Conservation (phyloP, 1,140 invertebrate genomes). For the Ceratosolen solmsi region DNA sequence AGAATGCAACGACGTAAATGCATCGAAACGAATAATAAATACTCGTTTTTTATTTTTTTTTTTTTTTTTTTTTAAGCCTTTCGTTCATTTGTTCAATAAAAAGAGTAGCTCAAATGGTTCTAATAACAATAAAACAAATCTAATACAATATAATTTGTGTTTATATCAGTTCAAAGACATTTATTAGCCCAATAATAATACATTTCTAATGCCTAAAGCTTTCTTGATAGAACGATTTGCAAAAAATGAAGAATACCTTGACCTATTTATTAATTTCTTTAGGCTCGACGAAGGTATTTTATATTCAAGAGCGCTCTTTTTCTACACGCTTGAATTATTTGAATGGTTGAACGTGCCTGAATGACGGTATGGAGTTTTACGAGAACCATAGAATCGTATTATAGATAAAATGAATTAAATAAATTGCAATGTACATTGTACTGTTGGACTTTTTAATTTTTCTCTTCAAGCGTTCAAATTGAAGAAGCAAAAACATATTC, state of each 20-base stretch:
- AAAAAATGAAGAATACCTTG: constrained; percentile 13
- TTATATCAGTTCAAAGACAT: not conserved
- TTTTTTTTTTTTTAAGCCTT: too few species aligned
- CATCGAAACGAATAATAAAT: too few species aligned
- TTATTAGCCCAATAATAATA: not conserved
- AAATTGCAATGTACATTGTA: constrained; percentile 3
- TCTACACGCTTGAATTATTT: constrained; percentile 36
- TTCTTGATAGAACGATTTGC: constrained; percentile 16
- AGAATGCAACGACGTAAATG: too few species aligned
- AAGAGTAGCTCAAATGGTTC: not conserved
- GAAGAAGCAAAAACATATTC: constrained; percentile 16
- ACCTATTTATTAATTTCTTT: constrained; percentile 18
- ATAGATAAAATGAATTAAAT: constrained; percentile 27
- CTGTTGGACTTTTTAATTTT: constrained; percentile 23
- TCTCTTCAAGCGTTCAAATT: constrained; percentile 21
- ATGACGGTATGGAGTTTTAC: constrained; percentile 19
- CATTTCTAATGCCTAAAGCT: not conserved
- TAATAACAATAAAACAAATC: not conserved
- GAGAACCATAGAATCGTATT: constrained; percentile 23
- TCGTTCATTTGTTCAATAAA: too few species aligned
- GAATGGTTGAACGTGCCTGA: constrained; percentile 20
- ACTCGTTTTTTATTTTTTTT: too few species aligned
- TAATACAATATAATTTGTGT: not conserved
- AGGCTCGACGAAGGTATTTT: constrained; percentile 2
- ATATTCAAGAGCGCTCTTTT: constrained; percentile 21